Base-by-base conservation (phyloP, 2,797 vertebrate genomes). In the Apodemus agrarius region DNA sequence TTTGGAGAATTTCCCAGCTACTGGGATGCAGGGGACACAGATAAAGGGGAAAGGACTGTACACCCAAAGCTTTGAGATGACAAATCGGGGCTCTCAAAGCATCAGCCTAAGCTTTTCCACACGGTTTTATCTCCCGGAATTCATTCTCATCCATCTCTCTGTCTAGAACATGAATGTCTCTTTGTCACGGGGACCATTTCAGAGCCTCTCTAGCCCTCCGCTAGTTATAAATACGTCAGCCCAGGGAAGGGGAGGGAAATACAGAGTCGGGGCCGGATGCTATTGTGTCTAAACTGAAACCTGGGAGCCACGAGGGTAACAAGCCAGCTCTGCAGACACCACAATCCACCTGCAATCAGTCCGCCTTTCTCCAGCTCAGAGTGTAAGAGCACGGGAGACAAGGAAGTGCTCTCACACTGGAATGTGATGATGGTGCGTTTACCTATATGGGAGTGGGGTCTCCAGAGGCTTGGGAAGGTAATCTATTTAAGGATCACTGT, bases 381-480 rank as follows among this genome's bases (percentile, higher is more conserved):
- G 8, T 13, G 12, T 40, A 19, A 17, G 8, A 40, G 4, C 17
- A 59, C 52, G 80, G 52, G 11, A 10, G 12, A 26, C 24, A 85
- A 72, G 31, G 29, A 26, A 43, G 43, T n/a, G 31, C 65, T 16
- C 24, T 54, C 85, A 22, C 8, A 10, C 19, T 2, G 29, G 43
- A 43, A 52, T 40, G 10, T 40, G 46, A 59, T n/a, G 31, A 24
- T 26, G 10, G 1, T 29, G 49, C 19, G 3, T 43, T 57, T 14
- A 4, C n/a, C 52, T 24, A 21, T 24, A 21, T 43, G 0, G 2
- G 37, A 46, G 0, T 2, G 1, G n/a, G 13, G 59, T 65, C 52
- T 72, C n/a, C 49, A 52, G 21, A 69, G 22, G 22, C 75, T 16
- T 2, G 24, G 22, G 29, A 46, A 85, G 24, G 46, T 26, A 13